These are phyloP conservation scores for Anagrus nilaparvatae DNA, from an alignment of 1,140 invertebrate species.

Conservation along the genomic window DNA sequence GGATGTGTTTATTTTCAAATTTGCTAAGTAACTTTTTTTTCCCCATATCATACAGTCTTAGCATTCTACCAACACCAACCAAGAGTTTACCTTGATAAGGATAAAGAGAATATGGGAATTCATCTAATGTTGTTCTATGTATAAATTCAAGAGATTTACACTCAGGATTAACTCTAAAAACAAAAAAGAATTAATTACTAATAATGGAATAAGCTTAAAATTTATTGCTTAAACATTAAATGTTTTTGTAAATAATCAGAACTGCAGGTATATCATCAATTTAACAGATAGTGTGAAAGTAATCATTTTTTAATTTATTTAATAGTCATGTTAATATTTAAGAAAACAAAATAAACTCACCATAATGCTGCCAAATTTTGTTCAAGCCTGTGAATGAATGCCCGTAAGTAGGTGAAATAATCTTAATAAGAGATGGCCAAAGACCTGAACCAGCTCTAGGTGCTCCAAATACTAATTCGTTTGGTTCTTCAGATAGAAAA, in stretches of 20 bases:
- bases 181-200: constrained; percentile 21
- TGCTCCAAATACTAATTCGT: constrained; percentile 87
- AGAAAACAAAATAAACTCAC: constrained; percentile 35
- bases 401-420: constrained; percentile 80
- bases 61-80: constrained; percentile 83
- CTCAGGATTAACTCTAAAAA: constrained; percentile 50
- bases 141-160: constrained; percentile 78
- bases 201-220: neutral
- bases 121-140: constrained; percentile 91
- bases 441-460: constrained; percentile 92
- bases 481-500: constrained; percentile 89
- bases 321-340: neutral
- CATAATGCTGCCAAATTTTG: constrained; percentile 96
- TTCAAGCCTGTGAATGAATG: constrained; percentile 75
- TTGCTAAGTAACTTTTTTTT: constrained; percentile 94
- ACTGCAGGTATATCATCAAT: constrained; percentile 40
- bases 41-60: constrained; percentile 93
- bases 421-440: constrained; percentile 92
- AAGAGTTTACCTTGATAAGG: constrained; percentile 86
- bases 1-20: constrained; percentile 98
- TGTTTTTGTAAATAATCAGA: constrained; percentile 23
- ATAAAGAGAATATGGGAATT: constrained; percentile 81
- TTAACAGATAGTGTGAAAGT: constrained; percentile 27
- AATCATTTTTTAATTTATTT: constrained; percentile 25
- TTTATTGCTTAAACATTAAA: neutral